These are phyloP conservation scores for Macaria notata DNA, from an alignment of 2,888 invertebrate species.

Conservation along the genomic window DNA sequence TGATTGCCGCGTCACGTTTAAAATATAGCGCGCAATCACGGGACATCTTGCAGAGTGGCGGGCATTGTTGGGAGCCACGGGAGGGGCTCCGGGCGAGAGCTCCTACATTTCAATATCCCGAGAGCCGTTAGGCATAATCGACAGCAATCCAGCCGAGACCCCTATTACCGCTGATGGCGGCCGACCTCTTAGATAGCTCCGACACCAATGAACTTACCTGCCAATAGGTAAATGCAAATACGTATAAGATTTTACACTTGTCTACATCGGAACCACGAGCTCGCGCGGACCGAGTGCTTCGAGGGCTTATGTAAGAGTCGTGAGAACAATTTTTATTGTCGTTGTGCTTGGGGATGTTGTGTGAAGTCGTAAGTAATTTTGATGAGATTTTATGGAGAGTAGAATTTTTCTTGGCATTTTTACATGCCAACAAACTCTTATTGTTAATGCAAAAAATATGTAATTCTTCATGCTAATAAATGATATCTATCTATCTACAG, in stretches of 20 bases:
- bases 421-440: neutral
- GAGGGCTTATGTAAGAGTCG: no score
- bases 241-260: constrained; percentile 33
- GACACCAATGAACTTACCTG: constrained; percentile 59
- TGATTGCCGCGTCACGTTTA: constrained; percentile 26
- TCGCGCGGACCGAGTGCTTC: neutral
- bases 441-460: neutral
- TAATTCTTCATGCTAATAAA: neutral
- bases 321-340: no score
- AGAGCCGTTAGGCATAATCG: constrained; percentile 69
- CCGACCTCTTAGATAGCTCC: constrained; percentile 46
- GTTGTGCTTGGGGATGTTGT: no score
- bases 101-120: constrained; percentile 61
- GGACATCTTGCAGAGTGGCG: constrained; percentile 30
- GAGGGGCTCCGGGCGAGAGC: constrained; percentile 20
- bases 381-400: neutral
- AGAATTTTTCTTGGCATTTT: neutral
- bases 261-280: constrained; percentile 16
- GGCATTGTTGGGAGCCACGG: constrained; percentile 28
- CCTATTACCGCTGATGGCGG: constrained; percentile 68
- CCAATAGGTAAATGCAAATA: constrained; percentile 58
- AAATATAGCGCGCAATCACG: constrained; percentile 32
- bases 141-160: constrained; percentile 64
- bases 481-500: neutral
- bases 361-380: no score